phyloP scores from a whole-genome alignment of 2,888 invertebrate species.

The Drepana falcataria region DNA sequence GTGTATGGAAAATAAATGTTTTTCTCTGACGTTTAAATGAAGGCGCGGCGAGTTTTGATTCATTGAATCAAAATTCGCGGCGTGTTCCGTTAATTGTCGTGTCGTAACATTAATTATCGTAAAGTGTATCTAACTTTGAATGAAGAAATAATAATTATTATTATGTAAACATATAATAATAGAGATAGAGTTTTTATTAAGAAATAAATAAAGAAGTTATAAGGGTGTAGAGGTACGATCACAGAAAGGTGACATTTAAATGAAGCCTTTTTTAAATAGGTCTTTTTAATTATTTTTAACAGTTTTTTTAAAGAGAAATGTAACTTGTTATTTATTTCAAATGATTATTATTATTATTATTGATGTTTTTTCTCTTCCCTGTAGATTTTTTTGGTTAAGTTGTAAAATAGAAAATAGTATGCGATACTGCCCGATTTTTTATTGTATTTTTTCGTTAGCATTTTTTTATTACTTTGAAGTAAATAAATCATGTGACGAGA shows the following conservation, averaged over 20 bases:
- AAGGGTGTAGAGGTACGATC: constrained; percentile 61
- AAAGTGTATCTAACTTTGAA: constrained; percentile 73
- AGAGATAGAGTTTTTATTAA: constrained; percentile 77
- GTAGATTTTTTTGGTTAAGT: constrained; percentile 63
- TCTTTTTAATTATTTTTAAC: constrained; percentile 72
- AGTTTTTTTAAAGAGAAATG: constrained; percentile 69
- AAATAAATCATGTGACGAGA: constrained; percentile 23
- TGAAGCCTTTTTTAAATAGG: constrained; percentile 56
- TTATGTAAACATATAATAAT: constrained; percentile 76
- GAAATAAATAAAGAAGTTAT: constrained; percentile 72
- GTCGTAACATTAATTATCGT: constrained; percentile 63
- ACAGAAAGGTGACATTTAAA: constrained; percentile 61
- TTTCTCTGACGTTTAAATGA: constrained; percentile 21
- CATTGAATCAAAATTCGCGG: constrained; percentile 33
- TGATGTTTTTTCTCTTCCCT: constrained; percentile 67
- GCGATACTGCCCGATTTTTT: constrained; percentile 68
- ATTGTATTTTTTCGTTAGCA: constrained; percentile 51
- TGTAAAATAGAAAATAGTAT: constrained; percentile 70
- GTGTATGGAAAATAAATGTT: constrained; percentile 29
- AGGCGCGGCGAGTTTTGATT: constrained; percentile 16
- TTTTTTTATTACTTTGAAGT: constrained; percentile 30
- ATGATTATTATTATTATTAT: constrained; percentile 77
- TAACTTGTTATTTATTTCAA: constrained; percentile 79
- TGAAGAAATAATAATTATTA: constrained; percentile 73
- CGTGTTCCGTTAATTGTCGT: constrained; percentile 50